phyloP scores from a whole-genome alignment of 2,888 invertebrate species.

The Phanerotoma sp. region DNA sequence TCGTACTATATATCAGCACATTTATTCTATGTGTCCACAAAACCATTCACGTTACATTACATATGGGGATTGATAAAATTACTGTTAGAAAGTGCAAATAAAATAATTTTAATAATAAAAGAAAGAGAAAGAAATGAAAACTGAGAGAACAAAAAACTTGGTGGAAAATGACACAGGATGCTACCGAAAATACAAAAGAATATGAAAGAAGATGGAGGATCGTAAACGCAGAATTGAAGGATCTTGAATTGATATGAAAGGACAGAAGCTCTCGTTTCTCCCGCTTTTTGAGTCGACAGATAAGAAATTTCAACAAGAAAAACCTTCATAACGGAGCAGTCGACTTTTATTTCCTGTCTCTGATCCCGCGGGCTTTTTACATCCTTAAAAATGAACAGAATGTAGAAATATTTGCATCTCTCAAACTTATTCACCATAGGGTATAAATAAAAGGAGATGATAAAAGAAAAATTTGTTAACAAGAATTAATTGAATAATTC shows the following conservation, averaged over 20 bases:
- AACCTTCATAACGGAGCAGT: not conserved
- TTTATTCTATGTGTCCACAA: no score
- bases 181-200: slow-evolving; percentile 40
- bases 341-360: no score
- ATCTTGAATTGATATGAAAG: slow-evolving; percentile 10
- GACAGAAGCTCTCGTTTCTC: not conserved
- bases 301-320: slow-evolving; percentile 1
- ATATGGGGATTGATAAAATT: no score
- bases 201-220: slow-evolving; percentile 30
- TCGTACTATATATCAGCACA: no score
- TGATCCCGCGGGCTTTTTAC: no score
- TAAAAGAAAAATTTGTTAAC: no score
- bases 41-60: no score
- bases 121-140: slow-evolving; percentile 29
- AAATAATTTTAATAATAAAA: slow-evolving; percentile 13
- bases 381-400: no score
- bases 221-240: slow-evolving; percentile 17
- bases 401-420: not conserved
- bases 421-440: not conserved
- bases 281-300: not conserved
- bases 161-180: slow-evolving; percentile 40
- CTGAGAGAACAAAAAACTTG: slow-evolving; percentile 3
- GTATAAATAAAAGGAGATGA: no score
- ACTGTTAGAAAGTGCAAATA: slow-evolving; percentile 9
- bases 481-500: no score